A percentile compares a stretch with the other conserved stretches of the same genome.
phyloP scores from a whole-genome alignment of 2,113 vertebrate species.

The Aspiorhynchus laticeps region DNA sequence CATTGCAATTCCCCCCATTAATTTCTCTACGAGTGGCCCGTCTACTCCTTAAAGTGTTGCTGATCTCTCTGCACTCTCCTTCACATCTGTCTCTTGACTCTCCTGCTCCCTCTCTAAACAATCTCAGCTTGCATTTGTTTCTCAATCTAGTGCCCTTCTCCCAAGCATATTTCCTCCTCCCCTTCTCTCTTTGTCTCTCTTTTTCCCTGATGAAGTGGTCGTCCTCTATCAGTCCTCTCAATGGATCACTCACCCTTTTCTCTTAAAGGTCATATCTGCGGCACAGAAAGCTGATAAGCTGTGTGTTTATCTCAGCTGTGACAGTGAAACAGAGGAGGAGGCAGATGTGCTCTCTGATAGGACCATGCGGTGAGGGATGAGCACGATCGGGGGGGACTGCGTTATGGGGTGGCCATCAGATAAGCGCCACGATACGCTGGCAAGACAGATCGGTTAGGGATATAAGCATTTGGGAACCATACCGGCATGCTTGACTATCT shows the following conservation, averaged over 20 bases:
- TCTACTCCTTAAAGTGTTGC: neutral
- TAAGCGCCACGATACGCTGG: slow-evolving; percentile 39
- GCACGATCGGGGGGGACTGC: slow-evolving; percentile 40
- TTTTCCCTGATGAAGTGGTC: slow-evolving; percentile 49
- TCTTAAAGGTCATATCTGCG: slow-evolving; percentile 58
- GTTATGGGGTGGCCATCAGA: slow-evolving; percentile 37
- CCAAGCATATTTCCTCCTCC: slow-evolving; percentile 20
- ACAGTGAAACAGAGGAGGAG: slow-evolving; percentile 54
- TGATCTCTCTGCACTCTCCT: slow-evolving; percentile 23
- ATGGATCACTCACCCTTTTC: slow-evolving; percentile 50
- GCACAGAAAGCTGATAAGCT: slow-evolving; percentile 40
- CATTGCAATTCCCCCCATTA: neutral
- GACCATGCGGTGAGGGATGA: slow-evolving; percentile 31
- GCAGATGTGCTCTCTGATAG: slow-evolving; percentile 46
- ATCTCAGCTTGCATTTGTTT: slow-evolving; percentile 11
- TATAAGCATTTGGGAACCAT: slow-evolving; percentile 32
- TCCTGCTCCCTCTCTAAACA: slow-evolving; percentile 10
- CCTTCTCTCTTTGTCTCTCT: slow-evolving; percentile 24
- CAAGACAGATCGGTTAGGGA: slow-evolving; percentile 22
- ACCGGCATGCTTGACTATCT: slow-evolving; percentile 20
- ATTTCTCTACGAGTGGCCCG: neutral
- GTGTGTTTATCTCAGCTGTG: slow-evolving; percentile 54
- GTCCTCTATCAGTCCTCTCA: slow-evolving; percentile 46
- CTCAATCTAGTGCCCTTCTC: slow-evolving; percentile 23
- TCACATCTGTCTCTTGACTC: neutral